Percentiles rank a stretch among this genome's conserved stretches.
Conservation (phyloP, 2,888 invertebrate species). For the Andrena praecox region DNA sequence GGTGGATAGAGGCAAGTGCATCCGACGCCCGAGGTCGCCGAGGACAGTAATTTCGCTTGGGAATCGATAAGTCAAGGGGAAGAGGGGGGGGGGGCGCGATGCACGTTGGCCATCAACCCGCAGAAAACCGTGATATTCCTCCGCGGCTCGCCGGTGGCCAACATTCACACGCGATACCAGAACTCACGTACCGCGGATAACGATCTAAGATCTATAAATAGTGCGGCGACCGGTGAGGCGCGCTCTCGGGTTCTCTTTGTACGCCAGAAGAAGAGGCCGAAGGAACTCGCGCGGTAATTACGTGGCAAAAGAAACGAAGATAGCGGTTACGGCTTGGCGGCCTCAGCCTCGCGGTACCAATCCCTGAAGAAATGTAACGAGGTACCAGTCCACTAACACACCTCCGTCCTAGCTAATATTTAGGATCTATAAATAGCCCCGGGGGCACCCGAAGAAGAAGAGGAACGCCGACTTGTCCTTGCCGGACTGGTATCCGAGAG, state of each 20-base stretch:
- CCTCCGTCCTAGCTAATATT: conserved; percentile 58
- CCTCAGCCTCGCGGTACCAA: conserved; percentile 52
- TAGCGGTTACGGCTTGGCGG: conserved; percentile 57
- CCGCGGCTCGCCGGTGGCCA: conserved; percentile 31
- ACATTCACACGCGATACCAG: conserved; percentile 54
- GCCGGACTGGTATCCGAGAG: conserved; percentile 42
- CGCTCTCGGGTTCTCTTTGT: conserved; percentile 37
- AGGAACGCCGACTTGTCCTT: conserved; percentile 32
- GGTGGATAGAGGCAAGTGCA: conserved; percentile 31
- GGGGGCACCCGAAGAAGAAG: conserved; percentile 17
- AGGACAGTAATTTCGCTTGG: conserved; percentile 49
- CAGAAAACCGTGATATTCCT: conserved; percentile 46
- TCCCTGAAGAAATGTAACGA: conserved; percentile 62
- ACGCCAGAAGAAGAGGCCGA: conserved; percentile 50
- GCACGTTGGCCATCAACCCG: conserved; percentile 31
- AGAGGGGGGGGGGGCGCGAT: background rate
- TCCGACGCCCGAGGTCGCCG: conserved; percentile 26
- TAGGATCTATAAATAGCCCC: conserved; percentile 68
- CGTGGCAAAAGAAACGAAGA: conserved; percentile 56
- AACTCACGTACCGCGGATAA: conserved; percentile 57
- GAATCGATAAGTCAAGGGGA: conserved; percentile 46
- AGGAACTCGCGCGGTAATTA: conserved; percentile 57
- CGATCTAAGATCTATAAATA: conserved; percentile 76
- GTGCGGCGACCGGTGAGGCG: conserved; percentile 48
- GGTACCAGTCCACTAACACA: conserved; percentile 55